These are phyloP conservation scores for Lasiurus cinereus DNA, from an alignment of 2,113 vertebrate species.

Conservation along the genomic window DNA sequence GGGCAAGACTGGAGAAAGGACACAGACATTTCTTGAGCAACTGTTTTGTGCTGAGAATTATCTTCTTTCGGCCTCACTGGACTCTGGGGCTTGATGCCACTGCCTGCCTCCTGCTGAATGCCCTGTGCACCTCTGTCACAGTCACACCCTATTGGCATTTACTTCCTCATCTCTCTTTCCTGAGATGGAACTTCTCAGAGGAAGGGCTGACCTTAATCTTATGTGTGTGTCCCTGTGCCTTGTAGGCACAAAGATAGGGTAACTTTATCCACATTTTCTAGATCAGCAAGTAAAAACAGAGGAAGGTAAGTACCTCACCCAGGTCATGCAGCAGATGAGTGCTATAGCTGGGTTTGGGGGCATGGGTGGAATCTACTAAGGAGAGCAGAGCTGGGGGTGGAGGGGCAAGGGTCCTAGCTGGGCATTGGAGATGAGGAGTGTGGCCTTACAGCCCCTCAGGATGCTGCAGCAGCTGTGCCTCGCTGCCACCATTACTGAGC, in stretches of 20 bases:
- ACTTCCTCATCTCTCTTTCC: background rate
- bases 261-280: background rate
- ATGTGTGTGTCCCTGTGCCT: background rate
- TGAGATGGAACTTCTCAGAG: background rate
- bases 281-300: background rate
- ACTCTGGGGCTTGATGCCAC: background rate
- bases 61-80: background rate
- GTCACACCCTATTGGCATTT: accelerated
- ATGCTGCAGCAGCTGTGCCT: background rate
- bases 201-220: background rate
- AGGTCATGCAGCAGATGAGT: background rate
- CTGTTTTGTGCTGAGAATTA: background rate
- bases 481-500: accelerated
- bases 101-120: background rate
- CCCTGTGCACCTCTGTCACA: background rate
- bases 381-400: background rate
- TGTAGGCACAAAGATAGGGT: background rate
- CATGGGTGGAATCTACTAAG: no score
- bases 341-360: background rate
- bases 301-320: background rate
- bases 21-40: background rate
- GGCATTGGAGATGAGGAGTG: background rate
- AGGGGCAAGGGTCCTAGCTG: background rate
- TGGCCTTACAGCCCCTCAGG: background rate
- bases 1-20: background rate